Base-by-base conservation (phyloP, 1,140 invertebrate species). In the Amphibalanus amphitrite region DNA sequence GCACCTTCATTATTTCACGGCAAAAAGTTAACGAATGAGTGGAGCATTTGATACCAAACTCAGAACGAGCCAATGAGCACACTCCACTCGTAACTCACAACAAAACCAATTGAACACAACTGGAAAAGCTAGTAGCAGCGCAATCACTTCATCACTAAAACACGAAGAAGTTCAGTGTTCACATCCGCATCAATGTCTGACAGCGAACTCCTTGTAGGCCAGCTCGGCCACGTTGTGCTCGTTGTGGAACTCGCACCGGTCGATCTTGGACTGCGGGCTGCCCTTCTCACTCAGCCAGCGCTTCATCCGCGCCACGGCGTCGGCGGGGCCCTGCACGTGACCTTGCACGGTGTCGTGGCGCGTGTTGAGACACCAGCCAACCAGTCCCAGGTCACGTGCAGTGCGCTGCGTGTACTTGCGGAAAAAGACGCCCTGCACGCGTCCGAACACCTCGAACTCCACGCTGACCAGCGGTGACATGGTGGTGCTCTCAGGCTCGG, bases 341-440 rank as follows among this genome's bases (percentile, higher is more conserved):
- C 74, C 74, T 64, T 75, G 67, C 25, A 75, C 74, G 1, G 75
- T 75, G n/a, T 70, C 75, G 29, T 30, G 69, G 10, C 29, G 38
- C 13, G 74, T 75, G 74, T 75, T 75, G 68, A 69, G 71, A 29
- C 73, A 72, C 74, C 74, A 75, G n/a, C 74, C 74, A 3, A 67
- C 72, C 33, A 75, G 28, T 23, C 73, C 73, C 59, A 75, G 71
- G 28, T 71, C 47, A 1, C 28, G 67, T 3, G 74, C 74, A 30
- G 69, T 29, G n/a, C 59, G 40, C 33, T 76, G 75, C 26, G 74
- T 75, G 74, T 76, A 76, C 72, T 75, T 75, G 28, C 74, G 70
- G 71, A 75, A 75, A 40, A 75, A 75, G 15, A 75, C 74, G n/a
- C 74, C 74, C 69, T 75, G 74, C 23, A 75, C 74, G 47, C 69